These are phyloP conservation scores for Rosalia funebris DNA, from an alignment of 2,888 invertebrate genomes.

Conservation along the genomic window DNA sequence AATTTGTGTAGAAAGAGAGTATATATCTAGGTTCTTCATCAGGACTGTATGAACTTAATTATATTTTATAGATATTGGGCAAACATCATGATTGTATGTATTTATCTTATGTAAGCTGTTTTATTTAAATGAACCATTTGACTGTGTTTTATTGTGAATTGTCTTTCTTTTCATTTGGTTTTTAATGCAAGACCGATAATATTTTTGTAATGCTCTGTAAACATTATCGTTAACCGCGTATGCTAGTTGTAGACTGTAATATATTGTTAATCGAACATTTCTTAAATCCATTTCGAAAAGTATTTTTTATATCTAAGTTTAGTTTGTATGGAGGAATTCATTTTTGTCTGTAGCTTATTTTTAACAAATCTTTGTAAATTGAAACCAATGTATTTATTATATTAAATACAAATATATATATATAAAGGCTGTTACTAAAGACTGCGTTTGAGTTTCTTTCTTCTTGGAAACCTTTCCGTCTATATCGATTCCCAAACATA, in stretches of 20 bases:
- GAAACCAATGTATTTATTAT: conserved; percentile 17
- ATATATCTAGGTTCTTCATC: too few relatives aligned
- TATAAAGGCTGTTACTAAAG: conserved; percentile 24
- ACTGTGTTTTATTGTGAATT: too few relatives aligned
- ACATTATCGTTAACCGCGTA: background rate
- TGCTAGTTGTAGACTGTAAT: conserved; percentile 8
- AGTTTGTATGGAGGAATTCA: conserved; percentile 7
- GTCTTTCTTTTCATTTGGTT: background rate
- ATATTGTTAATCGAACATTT: conserved; percentile 2
- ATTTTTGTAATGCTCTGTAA: conserved; percentile 5
- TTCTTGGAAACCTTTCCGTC: too few relatives aligned
- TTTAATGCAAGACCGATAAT: background rate
- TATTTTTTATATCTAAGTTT: conserved; percentile 14
- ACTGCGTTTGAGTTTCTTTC: background rate
- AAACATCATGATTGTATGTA: too few relatives aligned
- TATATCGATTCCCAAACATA: too few relatives aligned
- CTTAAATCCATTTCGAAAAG: background rate
- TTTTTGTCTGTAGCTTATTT: conserved; percentile 3
- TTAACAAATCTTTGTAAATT: conserved; percentile 8
- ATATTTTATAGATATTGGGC: too few relatives aligned
- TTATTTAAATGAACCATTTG: too few relatives aligned
- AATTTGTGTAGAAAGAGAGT: too few relatives aligned
- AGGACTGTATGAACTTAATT: too few relatives aligned
- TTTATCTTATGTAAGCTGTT: too few relatives aligned
- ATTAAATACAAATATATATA: conserved; percentile 8